Conservation (phyloP, 2,113 vertebrate species). For the Stegostoma tigrinum region DNA sequence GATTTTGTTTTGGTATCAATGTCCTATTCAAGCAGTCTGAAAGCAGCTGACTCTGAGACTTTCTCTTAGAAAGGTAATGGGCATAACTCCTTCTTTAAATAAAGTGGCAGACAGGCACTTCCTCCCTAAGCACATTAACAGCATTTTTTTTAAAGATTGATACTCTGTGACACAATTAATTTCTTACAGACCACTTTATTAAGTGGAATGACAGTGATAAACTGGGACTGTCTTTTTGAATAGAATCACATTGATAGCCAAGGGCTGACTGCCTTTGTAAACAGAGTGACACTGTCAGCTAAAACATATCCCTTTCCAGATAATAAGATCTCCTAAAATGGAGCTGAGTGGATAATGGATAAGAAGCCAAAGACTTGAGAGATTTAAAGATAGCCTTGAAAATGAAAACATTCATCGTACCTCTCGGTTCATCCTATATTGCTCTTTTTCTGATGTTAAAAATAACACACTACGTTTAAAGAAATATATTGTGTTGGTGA, state of each 20-base stretch:
- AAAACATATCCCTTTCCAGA: neutral
- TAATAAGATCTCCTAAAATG: neutral
- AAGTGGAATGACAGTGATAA: neutral
- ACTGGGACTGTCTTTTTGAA: neutral
- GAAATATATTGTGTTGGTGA: neutral
- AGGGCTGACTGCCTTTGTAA: neutral
- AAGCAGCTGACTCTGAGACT: neutral
- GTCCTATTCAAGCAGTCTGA: neutral
- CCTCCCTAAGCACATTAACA: neutral
- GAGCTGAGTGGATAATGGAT: neutral
- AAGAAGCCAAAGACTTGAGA: neutral
- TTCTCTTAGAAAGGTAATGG: neutral
- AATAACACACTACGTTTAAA: neutral
- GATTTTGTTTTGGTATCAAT: neutral
- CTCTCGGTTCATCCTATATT: neutral
- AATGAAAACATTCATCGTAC: neutral
- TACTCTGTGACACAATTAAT: neutral
- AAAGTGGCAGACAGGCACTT: too few species aligned
- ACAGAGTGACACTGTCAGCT: neutral
- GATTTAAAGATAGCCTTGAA: neutral
- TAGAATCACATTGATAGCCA: neutral
- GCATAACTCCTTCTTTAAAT: neutral
- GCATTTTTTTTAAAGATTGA: neutral
- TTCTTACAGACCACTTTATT: neutral
- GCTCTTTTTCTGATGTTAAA: neutral